Percentiles rank a stretch among this genome's conserved stretches.
These are phyloP conservation scores for Monarcha castaneiventris DNA, from an alignment of 2,113 vertebrate species.

Conservation along the genomic window DNA sequence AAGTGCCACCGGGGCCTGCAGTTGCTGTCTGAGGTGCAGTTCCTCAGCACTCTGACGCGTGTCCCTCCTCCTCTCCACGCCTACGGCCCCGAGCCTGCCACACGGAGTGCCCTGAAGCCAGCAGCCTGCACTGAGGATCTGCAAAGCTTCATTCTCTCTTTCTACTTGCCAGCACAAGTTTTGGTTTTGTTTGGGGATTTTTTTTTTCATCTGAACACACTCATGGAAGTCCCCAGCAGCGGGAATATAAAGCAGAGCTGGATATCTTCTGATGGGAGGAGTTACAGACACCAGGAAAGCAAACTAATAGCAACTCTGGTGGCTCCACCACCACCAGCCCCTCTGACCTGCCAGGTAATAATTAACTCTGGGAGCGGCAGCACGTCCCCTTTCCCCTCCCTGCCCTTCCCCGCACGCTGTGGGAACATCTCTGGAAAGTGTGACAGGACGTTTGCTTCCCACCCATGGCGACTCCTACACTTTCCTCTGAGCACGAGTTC, in stretches of 20 bases:
- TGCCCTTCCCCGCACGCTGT: background rate
- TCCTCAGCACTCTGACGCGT: rapidly evolving
- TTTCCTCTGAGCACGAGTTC: constrained; percentile 16
- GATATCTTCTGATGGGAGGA: background rate
- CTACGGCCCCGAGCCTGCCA: rapidly evolving
- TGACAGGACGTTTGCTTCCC: constrained; percentile 26
- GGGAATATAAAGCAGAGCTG: background rate
- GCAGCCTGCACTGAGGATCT: background rate
- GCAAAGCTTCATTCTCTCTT: background rate
- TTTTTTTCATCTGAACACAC: background rate
- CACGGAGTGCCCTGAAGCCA: background rate
- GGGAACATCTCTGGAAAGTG: constrained; percentile 39
- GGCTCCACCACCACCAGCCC: background rate
- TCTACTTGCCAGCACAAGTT: background rate
- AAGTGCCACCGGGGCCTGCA: background rate
- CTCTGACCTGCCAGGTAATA: background rate
- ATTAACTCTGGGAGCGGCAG: background rate
- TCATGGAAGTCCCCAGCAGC: background rate
- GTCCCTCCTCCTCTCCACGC: background rate
- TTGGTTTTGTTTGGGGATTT: background rate
- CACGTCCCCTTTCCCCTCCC: constrained; percentile 16
- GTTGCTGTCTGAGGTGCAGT: background rate
- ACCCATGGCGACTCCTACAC: background rate
- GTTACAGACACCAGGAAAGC: background rate
- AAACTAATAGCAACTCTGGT: background rate